A percentile compares a stretch with the other conserved stretches of the same genome.
Conservation (phyloP, 2,888 invertebrate genomes). For the Catocala fraxini region DNA sequence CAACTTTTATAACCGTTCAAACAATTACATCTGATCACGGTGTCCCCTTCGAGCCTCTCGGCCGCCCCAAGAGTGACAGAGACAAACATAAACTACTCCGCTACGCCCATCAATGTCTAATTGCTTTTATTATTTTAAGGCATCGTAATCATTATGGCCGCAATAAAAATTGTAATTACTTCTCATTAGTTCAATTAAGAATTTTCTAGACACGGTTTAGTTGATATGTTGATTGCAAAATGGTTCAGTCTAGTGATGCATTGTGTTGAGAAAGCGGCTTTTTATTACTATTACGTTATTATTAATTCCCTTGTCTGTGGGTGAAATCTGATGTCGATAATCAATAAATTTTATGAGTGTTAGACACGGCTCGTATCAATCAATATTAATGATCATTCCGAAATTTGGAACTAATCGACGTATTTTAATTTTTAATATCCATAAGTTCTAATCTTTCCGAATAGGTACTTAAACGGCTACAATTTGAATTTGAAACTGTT, state of each 20-base stretch:
- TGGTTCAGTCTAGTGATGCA: conserved; percentile 68
- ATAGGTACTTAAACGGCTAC: conserved; percentile 64
- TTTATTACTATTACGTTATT: conserved; percentile 72
- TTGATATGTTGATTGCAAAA: conserved; percentile 84
- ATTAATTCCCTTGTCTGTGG: conserved; percentile 71
- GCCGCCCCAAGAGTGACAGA: conserved; percentile 62
- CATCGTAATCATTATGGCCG: conserved; percentile 87
- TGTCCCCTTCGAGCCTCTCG: conserved; percentile 61
- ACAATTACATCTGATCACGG: conserved; percentile 86
- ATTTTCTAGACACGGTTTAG: conserved; percentile 86
- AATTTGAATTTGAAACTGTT: conserved; percentile 59
- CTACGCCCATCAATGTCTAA: conserved; percentile 86
- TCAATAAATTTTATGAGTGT: conserved; percentile 79
- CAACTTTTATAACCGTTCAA: conserved; percentile 87
- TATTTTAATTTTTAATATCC: conserved; percentile 78
- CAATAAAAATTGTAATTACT: conserved; percentile 88
- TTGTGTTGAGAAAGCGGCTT: conserved; percentile 76
- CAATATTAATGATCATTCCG: conserved; percentile 80
- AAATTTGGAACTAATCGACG: conserved; percentile 84
- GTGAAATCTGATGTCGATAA: conserved; percentile 74
- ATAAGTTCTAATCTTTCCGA: conserved; percentile 70
- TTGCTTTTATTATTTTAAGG: conserved; percentile 88
- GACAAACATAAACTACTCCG: conserved; percentile 69
- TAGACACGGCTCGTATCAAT: conserved; percentile 83
- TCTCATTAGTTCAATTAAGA: conserved; percentile 88